Percentiles rank a stretch among this genome's conserved stretches.
Conservation (phyloP, 2,888 invertebrate species). For the Liodrosophila aerea region DNA sequence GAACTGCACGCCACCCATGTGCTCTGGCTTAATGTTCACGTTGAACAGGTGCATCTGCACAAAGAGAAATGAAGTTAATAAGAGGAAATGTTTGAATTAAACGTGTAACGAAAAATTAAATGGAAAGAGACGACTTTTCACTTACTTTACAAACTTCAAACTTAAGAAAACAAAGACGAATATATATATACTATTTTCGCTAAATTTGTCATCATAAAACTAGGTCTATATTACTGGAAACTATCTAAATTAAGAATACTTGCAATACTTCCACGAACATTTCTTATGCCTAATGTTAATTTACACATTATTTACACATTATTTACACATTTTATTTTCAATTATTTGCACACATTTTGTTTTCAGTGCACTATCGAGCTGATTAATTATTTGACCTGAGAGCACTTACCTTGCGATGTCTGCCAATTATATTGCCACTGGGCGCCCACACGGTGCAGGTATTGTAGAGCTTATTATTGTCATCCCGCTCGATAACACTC, state of each 20-base stretch:
- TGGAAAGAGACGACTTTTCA: too few relatives aligned
- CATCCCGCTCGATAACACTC: conserved; percentile 90
- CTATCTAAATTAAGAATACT: too few relatives aligned
- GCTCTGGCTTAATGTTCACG: conserved; percentile 86
- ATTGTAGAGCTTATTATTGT: conserved; percentile 87
- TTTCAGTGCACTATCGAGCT: conserved; percentile 11
- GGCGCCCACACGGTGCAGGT: conserved; percentile 94
- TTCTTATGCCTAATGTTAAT: too few relatives aligned
- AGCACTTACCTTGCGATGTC: conserved; percentile 89
- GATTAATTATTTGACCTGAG: conserved; percentile 33
- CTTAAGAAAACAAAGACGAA: too few relatives aligned
- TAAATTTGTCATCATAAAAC: too few relatives aligned
- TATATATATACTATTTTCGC: too few relatives aligned
- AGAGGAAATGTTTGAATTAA: not conserved
- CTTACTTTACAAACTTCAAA: too few relatives aligned
- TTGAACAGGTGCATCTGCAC: conserved; percentile 95
- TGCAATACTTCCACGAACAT: too few relatives aligned
- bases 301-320: too few relatives aligned
- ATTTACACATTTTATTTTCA: too few relatives aligned
- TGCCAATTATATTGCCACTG: conserved; percentile 89
- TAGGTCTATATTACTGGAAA: too few relatives aligned
- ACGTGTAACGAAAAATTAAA: too few relatives aligned
- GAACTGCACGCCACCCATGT: conserved; percentile 93
- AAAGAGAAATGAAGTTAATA: not conserved
- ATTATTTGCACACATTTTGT: not conserved